Conservation (phyloP, 2,888 invertebrate genomes). For the Eupsilia transversa region DNA sequence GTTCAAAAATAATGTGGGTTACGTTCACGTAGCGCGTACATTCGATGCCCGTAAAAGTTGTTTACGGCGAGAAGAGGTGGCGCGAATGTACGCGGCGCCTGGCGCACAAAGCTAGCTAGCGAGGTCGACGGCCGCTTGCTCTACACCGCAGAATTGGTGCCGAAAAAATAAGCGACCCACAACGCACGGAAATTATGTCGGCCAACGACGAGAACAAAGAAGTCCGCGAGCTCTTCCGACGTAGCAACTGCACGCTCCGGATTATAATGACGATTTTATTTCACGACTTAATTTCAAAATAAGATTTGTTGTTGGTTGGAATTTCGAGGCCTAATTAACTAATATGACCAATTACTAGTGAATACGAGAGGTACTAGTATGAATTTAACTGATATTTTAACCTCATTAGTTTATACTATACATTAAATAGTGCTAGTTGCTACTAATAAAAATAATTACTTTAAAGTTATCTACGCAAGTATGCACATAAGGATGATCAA, state of each 20-base stretch:
- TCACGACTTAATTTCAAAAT: slow-evolving; percentile 28
- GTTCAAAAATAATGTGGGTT: slow-evolving; percentile 91
- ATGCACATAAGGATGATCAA: slow-evolving; percentile 22
- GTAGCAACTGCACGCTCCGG: slow-evolving; percentile 63
- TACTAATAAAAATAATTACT: slow-evolving; percentile 7
- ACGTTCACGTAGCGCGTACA: slow-evolving; percentile 90
- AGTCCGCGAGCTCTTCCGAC: slow-evolving; percentile 67
- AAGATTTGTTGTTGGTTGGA: background rate
- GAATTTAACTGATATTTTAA: slow-evolving; percentile 5
- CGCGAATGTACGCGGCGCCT: slow-evolving; percentile 67
- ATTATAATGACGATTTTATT: slow-evolving; percentile 39
- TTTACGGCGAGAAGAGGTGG: slow-evolving; percentile 83
- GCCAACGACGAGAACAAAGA: slow-evolving; percentile 86
- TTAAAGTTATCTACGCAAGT: slow-evolving; percentile 36
- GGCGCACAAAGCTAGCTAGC: slow-evolving; percentile 77
- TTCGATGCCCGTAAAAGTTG: slow-evolving; percentile 89
- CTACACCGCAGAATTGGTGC: slow-evolving; percentile 85
- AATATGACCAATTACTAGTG: background rate
- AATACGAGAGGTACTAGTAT: background rate
- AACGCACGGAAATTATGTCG: slow-evolving; percentile 86
- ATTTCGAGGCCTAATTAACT: background rate
- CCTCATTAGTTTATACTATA: background rate
- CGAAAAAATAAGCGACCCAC: slow-evolving; percentile 89
- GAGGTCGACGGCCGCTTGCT: slow-evolving; percentile 83
- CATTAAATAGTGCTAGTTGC: background rate